Percentiles rank a stretch among this genome's conserved stretches.
phyloP scores from a whole-genome alignment of 2,797 vertebrate genomes.

The Manis crassicaudata region DNA sequence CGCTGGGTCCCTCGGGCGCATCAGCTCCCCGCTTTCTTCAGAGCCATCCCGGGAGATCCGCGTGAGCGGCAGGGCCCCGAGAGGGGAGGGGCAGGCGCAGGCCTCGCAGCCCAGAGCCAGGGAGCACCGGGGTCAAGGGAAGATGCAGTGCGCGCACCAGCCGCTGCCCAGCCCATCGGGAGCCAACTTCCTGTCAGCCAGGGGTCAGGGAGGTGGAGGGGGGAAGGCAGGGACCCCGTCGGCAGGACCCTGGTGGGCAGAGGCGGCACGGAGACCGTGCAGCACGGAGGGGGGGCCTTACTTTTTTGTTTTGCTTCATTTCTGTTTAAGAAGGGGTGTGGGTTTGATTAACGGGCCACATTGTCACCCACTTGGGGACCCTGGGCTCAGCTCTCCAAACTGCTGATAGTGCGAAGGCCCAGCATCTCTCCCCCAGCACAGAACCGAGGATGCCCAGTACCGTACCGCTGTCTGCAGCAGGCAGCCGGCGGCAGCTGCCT shows the following conservation, averaged over 20 bases:
- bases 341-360: background rate
- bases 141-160: fast-evolving
- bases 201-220: fast-evolving
- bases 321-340: background rate
- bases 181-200: fast-evolving
- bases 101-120: background rate
- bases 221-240: fast-evolving
- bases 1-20: fast-evolving
- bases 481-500: slow-evolving; percentile 36
- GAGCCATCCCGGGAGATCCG: fast-evolving
- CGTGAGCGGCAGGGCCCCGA: fast-evolving
- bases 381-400: background rate
- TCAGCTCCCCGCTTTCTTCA: fast-evolving
- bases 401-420: fast-evolving
- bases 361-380: background rate
- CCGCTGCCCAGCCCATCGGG: fast-evolving
- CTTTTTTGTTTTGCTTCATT: background rate
- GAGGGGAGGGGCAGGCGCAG: background rate
- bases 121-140: background rate
- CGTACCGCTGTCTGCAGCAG: slow-evolving; percentile 25
- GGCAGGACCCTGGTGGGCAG: fast-evolving
- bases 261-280: background rate
- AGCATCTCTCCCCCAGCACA: background rate
- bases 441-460: background rate
- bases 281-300: background rate